Percentiles rank a stretch among this genome's conserved stretches.
Evolutionary conservation across 2,113 vertebrate species (phyloP).

Genomic region (Serilophus lunatus): DNA sequence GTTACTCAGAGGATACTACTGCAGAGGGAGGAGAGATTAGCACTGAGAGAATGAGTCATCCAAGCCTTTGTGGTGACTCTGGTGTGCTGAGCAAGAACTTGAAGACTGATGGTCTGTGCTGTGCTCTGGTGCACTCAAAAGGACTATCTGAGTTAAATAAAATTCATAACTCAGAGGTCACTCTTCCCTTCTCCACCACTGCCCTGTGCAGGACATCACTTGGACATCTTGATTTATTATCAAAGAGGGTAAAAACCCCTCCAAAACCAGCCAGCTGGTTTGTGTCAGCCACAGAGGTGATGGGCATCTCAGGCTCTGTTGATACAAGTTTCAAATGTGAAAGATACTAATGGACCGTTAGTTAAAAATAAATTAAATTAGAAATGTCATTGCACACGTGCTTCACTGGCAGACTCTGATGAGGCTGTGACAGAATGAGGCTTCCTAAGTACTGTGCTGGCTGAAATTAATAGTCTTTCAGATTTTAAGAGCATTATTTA

Average conservation of each 20-base stretch:
- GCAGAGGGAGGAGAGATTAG: constrained; percentile 5
- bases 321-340: not conserved
- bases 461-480: not conserved
- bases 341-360: not conserved
- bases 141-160: not conserved
- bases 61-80: not conserved
- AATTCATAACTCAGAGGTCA: not conserved
- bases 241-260: not conserved
- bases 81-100: not conserved
- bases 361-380: not conserved
- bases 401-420: not conserved
- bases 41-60: constrained; percentile 40
- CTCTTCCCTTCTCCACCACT: not conserved
- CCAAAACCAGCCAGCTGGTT: not conserved
- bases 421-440: not conserved
- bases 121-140: not conserved
- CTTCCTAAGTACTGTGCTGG: not conserved
- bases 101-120: not conserved
- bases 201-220: not conserved
- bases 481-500: not conserved
- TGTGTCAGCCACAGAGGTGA: not conserved
- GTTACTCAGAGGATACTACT: constrained; percentile 50
- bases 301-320: not conserved
- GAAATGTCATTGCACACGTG: not conserved
- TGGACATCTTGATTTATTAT: not conserved